These are phyloP conservation scores for Holothuria leucospilota DNA, from an alignment of 53 echinoderm and acorn worm genomes.

Conservation along the genomic window DNA sequence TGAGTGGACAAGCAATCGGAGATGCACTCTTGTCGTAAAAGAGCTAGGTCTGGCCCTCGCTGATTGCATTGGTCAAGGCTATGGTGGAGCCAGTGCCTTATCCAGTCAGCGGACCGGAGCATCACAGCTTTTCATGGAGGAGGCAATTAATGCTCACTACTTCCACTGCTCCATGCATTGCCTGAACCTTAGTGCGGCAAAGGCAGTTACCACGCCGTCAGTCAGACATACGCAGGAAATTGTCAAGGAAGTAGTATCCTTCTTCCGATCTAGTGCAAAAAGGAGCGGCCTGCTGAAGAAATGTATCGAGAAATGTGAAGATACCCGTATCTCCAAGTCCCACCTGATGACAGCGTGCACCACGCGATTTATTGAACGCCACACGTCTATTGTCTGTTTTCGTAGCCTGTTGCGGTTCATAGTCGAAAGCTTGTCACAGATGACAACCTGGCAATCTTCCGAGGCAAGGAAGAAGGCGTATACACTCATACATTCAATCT, in stretches of 20 bases:
- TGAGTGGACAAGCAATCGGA: background rate
- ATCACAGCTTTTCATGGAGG: background rate
- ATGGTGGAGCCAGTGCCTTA: background rate
- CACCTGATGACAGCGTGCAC: background rate
- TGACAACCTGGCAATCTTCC: slow-evolving; percentile 12
- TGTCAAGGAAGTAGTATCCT: background rate
- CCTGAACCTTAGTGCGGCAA: slow-evolving; percentile 2
- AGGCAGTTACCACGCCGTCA: background rate
- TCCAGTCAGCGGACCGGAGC: background rate
- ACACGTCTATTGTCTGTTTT: background rate
- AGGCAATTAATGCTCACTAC: slow-evolving; percentile 12
- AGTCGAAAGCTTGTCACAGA: background rate
- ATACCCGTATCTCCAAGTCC: background rate
- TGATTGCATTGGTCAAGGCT: background rate
- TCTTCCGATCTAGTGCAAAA: slow-evolving; percentile 8
- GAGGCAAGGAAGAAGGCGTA: background rate
- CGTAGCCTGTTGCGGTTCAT: slow-evolving; percentile 1
- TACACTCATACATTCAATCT: slow-evolving; percentile 20
- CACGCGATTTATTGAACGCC: slow-evolving; percentile 6
- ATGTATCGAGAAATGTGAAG: slow-evolving; percentile 12
- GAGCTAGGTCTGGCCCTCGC: background rate
- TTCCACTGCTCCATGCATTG: background rate
- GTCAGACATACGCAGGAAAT: background rate
- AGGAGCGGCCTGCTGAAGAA: slow-evolving; percentile 2
- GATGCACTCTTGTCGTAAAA: background rate